Evolutionary conservation across 2,888 invertebrate species (phyloP).

Genomic region (Esperia sulphurella): DNA sequence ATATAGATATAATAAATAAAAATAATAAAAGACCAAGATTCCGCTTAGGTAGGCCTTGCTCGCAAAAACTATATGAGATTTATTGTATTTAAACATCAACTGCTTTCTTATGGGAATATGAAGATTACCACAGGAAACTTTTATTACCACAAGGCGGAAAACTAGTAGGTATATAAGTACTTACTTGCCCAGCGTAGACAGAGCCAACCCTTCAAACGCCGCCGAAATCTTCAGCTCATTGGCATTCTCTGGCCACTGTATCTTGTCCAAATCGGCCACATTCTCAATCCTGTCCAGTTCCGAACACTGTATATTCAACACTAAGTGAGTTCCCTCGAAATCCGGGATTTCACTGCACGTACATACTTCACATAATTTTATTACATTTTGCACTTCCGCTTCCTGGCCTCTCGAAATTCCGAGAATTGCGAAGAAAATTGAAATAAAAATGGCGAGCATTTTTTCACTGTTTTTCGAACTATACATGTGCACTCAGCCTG

Average conservation of each 20-base stretch:
- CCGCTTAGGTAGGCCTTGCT: no score
- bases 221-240: constrained; percentile 67
- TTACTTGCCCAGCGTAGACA: constrained; percentile 68
- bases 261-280: constrained; percentile 58
- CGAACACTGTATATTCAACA: constrained; percentile 67
- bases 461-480: constrained; percentile 23
- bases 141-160: no score
- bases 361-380: constrained; percentile 62
- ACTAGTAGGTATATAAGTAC: constrained; percentile 27
- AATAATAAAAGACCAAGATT: no score
- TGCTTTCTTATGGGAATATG: no score
- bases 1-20: no score
- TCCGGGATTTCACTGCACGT: constrained; percentile 71
- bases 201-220: constrained; percentile 59
- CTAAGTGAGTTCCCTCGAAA: constrained; percentile 56
- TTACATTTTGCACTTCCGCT: constrained; percentile 30
- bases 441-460: constrained; percentile 55
- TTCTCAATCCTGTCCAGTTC: constrained; percentile 33
- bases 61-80: no score
- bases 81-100: no score
- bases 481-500: constrained; percentile 45
- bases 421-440: constrained; percentile 47
- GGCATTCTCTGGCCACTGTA: constrained; percentile 65
- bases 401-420: constrained; percentile 39
- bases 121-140: no score